Conservation (phyloP, 2,113 vertebrate species). For the Antigone vipio region DNA sequence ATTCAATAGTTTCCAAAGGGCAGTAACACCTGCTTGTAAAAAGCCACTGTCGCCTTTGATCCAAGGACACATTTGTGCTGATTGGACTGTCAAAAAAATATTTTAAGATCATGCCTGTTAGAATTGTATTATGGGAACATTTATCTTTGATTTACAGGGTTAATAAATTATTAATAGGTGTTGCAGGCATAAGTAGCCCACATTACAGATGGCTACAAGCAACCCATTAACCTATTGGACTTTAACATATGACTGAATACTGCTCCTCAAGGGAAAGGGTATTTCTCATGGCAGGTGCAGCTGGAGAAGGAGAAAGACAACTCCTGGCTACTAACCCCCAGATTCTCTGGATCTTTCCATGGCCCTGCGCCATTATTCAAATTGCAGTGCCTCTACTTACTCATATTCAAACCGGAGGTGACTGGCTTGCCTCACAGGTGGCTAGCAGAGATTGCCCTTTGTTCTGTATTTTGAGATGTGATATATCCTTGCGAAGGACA, state of each 20-base stretch:
- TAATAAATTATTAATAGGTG: conserved; percentile 33
- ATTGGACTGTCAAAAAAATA: neutral
- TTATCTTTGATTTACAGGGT: neutral
- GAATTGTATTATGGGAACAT: neutral
- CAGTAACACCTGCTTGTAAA: neutral
- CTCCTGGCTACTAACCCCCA: neutral
- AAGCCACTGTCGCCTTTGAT: neutral
- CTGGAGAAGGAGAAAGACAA: neutral
- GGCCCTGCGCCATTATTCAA: neutral
- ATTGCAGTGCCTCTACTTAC: neutral
- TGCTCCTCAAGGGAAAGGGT: neutral
- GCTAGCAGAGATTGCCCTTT: neutral
- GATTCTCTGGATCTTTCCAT: neutral
- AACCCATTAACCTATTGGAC: conserved; percentile 31
- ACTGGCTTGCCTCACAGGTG: neutral
- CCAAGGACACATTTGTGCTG: conserved; percentile 9
- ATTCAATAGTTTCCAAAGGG: neutral
- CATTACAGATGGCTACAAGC: neutral
- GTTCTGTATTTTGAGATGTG: neutral
- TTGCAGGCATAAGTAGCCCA: neutral
- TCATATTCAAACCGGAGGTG: neutral
- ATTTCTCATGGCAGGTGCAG: neutral
- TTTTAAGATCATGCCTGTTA: neutral
- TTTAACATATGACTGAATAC: neutral
- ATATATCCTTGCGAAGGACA: neutral